Base-by-base conservation (phyloP, 2,113 vertebrate species). In the Bombycilla garrulus region DNA sequence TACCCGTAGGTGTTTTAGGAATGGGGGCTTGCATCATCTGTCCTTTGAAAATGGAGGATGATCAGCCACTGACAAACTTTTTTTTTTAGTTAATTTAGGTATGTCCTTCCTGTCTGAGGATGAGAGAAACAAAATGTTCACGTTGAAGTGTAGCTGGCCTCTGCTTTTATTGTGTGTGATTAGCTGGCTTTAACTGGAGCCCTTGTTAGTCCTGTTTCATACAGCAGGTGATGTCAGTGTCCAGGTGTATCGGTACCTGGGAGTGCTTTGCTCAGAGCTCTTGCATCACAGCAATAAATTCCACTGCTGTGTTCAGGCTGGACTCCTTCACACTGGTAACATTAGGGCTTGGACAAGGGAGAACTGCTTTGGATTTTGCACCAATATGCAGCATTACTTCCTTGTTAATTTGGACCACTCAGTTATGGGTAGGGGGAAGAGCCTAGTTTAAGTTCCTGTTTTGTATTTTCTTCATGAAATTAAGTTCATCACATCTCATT, bases 251-350 rank as follows among this genome's bases (percentile, higher is more conserved):
- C 0, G 0, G 81, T 86, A 67, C 69, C 84, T 91, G 89, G 70
- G 70, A 93, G 76, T 56, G 77, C 91, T 85, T 71, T 71, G 76
- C 81, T 94, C 42, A 67, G 26, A 71, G 73, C 15, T 1, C 77
- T 93, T 93, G 87, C 94, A 91, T 90, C 88, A 92, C 51, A 61
- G 72, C 76, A 64, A 0, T 93, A 84, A 94, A 94, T 87, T 91
- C 93, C 86, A 36, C 72, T 83, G 57, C 61, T 2, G 2, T 74
- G 36, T 33, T 80, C 54, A 50, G 76, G 67, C 90, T 5, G 2
- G 18, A 45, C 90, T 92, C 83, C 86, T 88, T 81, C 64, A 16
- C 72, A 7, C 50, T 79, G 65, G 38, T 42, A 72, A 51, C 5
- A 2, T 56, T 58, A 69, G 3, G 7, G 67, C 31, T 71, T 38